A percentile compares a stretch with the other conserved stretches of the same genome.
These are phyloP conservation scores for Megaleporinus macrocephalus DNA, from an alignment of 2,113 vertebrate genomes.

Conservation along the genomic window DNA sequence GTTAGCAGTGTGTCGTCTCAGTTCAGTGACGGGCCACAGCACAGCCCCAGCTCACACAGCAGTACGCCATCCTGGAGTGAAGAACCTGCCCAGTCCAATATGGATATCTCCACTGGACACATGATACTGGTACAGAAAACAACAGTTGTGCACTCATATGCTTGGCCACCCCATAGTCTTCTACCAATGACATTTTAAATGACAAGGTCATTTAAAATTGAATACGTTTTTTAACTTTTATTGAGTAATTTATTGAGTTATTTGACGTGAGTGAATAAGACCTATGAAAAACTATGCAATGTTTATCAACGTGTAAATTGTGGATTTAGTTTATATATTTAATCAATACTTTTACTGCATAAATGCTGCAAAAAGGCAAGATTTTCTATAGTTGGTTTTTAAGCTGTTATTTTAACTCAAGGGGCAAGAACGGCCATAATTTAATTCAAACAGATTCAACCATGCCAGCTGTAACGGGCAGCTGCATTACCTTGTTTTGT, in stretches of 20 bases:
- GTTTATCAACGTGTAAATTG: no score
- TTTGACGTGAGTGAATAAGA: no score
- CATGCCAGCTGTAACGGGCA: not conserved
- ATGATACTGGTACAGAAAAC: conserved; percentile 93
- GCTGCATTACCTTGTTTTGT: not conserved
- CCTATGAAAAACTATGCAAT: no score
- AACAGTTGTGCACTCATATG: not conserved
- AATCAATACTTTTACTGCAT: no score
- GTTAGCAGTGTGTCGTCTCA: conserved; percentile 98
- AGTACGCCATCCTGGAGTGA: conserved; percentile 97
- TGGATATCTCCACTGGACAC: conserved; percentile 98
- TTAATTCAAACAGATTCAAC: not conserved
- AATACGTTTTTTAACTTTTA: no score
- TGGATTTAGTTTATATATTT: no score
- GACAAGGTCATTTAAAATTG: no score
- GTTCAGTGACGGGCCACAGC: conserved; percentile 93
- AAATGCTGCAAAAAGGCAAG: no score
- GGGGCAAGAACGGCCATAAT: not conserved
- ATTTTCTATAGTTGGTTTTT: no score
- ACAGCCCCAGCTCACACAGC: conserved; percentile 97
- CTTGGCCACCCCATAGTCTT: not conserved
- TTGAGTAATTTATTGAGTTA: no score
- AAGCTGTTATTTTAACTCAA: not conserved
- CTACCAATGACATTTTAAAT: no score
- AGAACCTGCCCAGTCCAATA: conserved; percentile 97